A percentile compares a stretch with the other conserved stretches of the same genome.
Conservation (phyloP, 1,140 invertebrate species). For the Zophobas atratus region DNA sequence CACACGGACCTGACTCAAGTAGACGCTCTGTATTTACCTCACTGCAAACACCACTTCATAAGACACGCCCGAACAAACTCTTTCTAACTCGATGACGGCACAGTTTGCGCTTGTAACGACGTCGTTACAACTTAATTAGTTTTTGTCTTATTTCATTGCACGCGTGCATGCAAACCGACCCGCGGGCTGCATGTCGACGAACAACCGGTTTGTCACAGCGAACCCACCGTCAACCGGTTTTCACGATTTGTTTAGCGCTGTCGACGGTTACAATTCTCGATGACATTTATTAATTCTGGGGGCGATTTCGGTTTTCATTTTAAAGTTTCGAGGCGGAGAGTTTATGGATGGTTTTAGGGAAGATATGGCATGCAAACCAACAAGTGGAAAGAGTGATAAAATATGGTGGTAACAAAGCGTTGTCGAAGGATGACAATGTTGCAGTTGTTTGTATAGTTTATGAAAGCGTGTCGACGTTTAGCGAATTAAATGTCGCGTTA, state of each 20-base stretch:
- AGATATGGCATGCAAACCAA: conserved; percentile 24
- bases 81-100: no score
- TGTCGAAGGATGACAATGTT: conserved; percentile 33
- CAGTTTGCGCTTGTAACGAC: no score
- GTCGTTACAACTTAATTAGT: no score
- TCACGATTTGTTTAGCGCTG: no score
- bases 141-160: no score
- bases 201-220: no score
- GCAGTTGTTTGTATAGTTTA: conserved; percentile 32
- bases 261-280: conserved; percentile 23
- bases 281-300: conserved; percentile 30
- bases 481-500: conserved; percentile 32
- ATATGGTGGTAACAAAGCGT: conserved; percentile 22
- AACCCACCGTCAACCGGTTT: no score
- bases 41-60: no score
- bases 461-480: conserved; percentile 10
- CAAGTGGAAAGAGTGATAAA: conserved; percentile 42
- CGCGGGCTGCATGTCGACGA: no score
- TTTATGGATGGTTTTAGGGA: conserved; percentile 12
- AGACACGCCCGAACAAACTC: no score
- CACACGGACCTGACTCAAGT: neutral
- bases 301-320: conserved; percentile 9
- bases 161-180: no score
- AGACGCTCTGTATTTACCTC: neutral
- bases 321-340: conserved; percentile 15